These are phyloP conservation scores for Cotesia glomerata DNA, from an alignment of 1,140 invertebrate genomes.

Conservation along the genomic window DNA sequence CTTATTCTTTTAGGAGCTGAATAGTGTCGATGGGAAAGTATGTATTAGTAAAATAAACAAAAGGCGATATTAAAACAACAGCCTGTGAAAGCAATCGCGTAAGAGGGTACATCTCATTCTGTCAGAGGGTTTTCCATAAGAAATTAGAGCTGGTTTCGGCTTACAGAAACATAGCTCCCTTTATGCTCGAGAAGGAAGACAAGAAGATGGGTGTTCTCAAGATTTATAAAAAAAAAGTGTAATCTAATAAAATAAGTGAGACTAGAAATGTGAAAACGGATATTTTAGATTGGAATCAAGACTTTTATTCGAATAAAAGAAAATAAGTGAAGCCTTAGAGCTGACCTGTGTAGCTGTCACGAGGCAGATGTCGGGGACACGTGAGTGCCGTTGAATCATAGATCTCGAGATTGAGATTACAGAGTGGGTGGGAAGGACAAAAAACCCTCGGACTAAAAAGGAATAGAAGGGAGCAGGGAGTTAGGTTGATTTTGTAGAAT, in stretches of 20 bases:
- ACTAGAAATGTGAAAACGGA: too few species aligned
- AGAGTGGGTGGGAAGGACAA: constrained; percentile 36
- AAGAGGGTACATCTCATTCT: not conserved
- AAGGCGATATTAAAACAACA: too few species aligned
- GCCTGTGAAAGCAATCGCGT: too few species aligned
- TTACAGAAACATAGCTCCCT: not conserved
- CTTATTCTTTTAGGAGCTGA: too few species aligned
- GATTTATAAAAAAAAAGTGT: too few species aligned
- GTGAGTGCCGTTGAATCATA: constrained; percentile 53
- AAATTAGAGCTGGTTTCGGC: not conserved
- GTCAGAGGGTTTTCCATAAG: not conserved
- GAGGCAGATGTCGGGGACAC: constrained; percentile 48
- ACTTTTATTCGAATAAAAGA: too few species aligned
- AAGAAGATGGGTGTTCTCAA: too few species aligned
- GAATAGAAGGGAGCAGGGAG: constrained; percentile 3
- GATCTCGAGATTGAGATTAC: constrained; percentile 53
- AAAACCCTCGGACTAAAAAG: constrained; percentile 1
- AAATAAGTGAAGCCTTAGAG: too few species aligned
- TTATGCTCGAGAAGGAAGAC: not conserved
- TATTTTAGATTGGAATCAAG: too few species aligned
- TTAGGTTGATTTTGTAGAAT: constrained; percentile 40
- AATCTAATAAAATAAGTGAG: too few species aligned
- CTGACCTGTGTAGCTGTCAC: constrained; percentile 35
- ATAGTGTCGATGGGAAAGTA: too few species aligned
- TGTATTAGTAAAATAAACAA: too few species aligned